Conservation (phyloP, 1,140 invertebrate species). For the Drosophila albomicans region DNA sequence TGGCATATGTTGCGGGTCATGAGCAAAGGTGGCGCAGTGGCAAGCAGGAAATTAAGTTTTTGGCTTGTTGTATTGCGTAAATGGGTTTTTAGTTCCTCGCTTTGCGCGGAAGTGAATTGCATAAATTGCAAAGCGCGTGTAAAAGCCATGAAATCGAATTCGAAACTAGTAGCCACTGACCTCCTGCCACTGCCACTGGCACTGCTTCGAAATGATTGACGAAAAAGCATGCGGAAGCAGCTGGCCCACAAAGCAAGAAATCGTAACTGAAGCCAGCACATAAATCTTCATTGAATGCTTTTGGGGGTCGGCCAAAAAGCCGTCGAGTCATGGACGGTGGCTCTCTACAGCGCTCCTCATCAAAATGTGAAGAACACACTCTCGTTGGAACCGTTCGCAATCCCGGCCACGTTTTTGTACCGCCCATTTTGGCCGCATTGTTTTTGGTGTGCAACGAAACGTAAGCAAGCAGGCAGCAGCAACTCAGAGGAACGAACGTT, state of each 20-base stretch:
- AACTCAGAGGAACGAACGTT: constrained; percentile 16
- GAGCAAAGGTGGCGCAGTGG: constrained; percentile 17
- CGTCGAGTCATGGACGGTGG: constrained; percentile 61
- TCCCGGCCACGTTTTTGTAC: neutral
- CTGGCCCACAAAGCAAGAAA: constrained; percentile 53
- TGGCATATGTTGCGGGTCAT: constrained; percentile 77
- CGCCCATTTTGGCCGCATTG: constrained; percentile 28
- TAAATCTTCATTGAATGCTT: constrained; percentile 79
- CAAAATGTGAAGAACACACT: constrained; percentile 18
- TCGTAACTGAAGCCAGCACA: constrained; percentile 65
- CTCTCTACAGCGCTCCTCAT: constrained; percentile 18
- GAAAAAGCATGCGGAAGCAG: constrained; percentile 57
- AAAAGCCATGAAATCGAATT: constrained; percentile 81
- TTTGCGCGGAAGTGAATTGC: constrained; percentile 75
- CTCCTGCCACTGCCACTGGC: too few relatives aligned
- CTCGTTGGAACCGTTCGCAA: neutral
- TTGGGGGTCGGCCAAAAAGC: constrained; percentile 47
- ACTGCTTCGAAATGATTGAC: constrained; percentile 63
- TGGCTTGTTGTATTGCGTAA: constrained; percentile 78
- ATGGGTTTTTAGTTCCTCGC: constrained; percentile 73
- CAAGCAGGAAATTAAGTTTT: constrained; percentile 79
- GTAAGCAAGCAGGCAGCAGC: constrained; percentile 57
- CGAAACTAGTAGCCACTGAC: constrained; percentile 54
- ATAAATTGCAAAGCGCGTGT: constrained; percentile 79
- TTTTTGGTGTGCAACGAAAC: constrained; percentile 67